These are phyloP conservation scores for Turritopsis rubra DNA, from an alignment of 30 jellyfish, hydroid and myxozoan species.

Conservation along the genomic window DNA sequence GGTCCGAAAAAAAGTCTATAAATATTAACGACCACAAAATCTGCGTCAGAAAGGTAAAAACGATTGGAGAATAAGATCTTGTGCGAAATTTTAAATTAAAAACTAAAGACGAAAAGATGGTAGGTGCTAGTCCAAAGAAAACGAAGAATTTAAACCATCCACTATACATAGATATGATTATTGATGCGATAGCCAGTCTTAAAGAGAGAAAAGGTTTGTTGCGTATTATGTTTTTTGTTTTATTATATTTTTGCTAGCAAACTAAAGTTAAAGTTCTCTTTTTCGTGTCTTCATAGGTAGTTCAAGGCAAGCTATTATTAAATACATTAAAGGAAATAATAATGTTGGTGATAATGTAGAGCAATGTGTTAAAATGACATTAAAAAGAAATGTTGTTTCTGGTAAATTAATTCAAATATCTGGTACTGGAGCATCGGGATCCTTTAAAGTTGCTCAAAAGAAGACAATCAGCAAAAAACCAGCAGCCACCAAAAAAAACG, in stretches of 20 bases:
- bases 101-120: neutral
- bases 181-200: slow-evolving; percentile 57
- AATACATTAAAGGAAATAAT: slow-evolving; percentile 2
- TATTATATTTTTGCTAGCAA: neutral
- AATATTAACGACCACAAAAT: neutral
- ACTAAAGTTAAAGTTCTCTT: neutral
- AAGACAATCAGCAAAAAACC: neutral
- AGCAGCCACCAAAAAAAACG: neutral
- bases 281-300: neutral
- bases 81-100: neutral
- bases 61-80: neutral
- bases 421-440: slow-evolving; percentile 12
- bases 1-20: slow-evolving; percentile 8
- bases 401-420: neutral
- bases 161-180: slow-evolving; percentile 61
- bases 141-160: slow-evolving; percentile 60
- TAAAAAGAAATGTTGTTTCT: neutral
- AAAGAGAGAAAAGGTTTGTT: slow-evolving; percentile 51
- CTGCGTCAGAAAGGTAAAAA: neutral
- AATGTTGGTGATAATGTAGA: slow-evolving; percentile 5
- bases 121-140: slow-evolving; percentile 11
- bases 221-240: neutral
- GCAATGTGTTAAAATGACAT: neutral
- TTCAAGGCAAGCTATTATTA: slow-evolving; percentile 10
- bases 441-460: neutral